These are phyloP conservation scores for Agapetus fuscipes DNA, from an alignment of 2,888 invertebrate genomes.

Conservation along the genomic window DNA sequence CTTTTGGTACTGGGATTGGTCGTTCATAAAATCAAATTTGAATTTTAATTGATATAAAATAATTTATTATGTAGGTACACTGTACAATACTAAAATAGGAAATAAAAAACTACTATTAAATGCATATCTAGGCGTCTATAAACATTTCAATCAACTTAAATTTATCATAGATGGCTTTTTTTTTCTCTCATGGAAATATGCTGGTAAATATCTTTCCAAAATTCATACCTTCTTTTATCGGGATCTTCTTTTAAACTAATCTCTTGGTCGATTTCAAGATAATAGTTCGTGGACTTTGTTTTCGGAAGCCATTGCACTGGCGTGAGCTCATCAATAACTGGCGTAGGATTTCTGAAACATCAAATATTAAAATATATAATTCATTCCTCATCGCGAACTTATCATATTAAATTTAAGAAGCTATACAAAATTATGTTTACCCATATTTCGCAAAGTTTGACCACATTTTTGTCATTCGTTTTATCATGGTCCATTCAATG, in stretches of 20 bases:
- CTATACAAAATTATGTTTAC: too few species aligned
- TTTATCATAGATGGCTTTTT: neutral
- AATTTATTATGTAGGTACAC: too few species aligned
- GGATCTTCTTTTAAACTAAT: slow-evolving; percentile 9
- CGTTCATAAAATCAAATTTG: neutral
- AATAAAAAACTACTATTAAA: too few species aligned
- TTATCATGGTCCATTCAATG: slow-evolving; percentile 4
- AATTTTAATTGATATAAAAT: too few species aligned
- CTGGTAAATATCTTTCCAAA: slow-evolving; percentile 9
- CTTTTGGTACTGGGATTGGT: neutral
- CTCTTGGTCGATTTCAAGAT: slow-evolving; percentile 11
- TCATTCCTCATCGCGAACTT: too few species aligned
- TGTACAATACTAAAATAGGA: too few species aligned
- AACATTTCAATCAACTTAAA: too few species aligned
- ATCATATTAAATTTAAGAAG: too few species aligned
- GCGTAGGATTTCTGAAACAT: slow-evolving; percentile 17
- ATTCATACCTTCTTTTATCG: slow-evolving; percentile 11
- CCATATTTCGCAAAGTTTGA: slow-evolving; percentile 22
- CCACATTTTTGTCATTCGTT: slow-evolving; percentile 20
- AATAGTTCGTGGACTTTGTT: slow-evolving; percentile 8
- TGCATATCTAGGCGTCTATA: too few species aligned
- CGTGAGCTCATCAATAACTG: slow-evolving; percentile 6
- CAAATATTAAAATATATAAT: too few species aligned
- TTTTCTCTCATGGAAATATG: neutral
- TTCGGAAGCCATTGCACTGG: slow-evolving; percentile 14